A percentile compares a stretch with the other conserved stretches of the same genome.
Conservation (phyloP, 2,888 invertebrate genomes). For the Mesorhabditis spiculigera region DNA sequence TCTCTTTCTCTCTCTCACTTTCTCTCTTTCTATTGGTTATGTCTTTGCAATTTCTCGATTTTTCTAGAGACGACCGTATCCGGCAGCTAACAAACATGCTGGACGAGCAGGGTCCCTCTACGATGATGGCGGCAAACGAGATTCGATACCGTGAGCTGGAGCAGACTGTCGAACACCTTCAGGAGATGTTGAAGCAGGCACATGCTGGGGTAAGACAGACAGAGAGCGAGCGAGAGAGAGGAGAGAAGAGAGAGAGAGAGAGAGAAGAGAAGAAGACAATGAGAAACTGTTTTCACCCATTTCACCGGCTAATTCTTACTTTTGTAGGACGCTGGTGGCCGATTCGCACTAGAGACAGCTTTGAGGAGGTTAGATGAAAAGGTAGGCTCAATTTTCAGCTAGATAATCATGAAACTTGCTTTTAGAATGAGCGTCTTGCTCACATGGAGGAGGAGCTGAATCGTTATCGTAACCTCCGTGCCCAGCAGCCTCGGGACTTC, state of each 20-base stretch:
- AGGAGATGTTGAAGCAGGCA: constrained; percentile 22
- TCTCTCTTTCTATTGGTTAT: neutral
- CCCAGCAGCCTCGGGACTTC: constrained; percentile 44
- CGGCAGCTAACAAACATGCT: constrained; percentile 28
- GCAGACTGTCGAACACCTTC: constrained; percentile 31
- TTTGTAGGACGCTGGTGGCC: constrained; percentile 34
- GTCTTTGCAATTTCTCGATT: neutral
- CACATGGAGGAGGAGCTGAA: constrained; percentile 72
- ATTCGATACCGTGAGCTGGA: constrained; percentile 30
- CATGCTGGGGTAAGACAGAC: neutral
- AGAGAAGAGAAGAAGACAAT: no score
- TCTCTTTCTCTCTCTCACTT: no score
- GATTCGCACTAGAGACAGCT: constrained; percentile 44
- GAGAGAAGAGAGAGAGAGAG: no score
- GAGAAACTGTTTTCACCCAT: no score
- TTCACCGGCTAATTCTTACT: no score
- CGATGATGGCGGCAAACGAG: constrained; percentile 14
- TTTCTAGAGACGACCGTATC: constrained; percentile 27
- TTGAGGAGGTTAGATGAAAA: constrained; percentile 35
- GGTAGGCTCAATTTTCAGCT: constrained; percentile 9
- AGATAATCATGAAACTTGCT: constrained; percentile 3
- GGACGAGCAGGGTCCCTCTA: constrained; percentile 14
- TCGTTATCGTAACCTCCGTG: constrained; percentile 25
- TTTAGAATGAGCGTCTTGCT: constrained; percentile 81
- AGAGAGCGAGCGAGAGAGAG: no score